Evolutionary conservation across 1,140 invertebrate genomes (phyloP), one percentile per base, ranked within the genome.

Genomic region (Zaprionus ornatus): DNA sequence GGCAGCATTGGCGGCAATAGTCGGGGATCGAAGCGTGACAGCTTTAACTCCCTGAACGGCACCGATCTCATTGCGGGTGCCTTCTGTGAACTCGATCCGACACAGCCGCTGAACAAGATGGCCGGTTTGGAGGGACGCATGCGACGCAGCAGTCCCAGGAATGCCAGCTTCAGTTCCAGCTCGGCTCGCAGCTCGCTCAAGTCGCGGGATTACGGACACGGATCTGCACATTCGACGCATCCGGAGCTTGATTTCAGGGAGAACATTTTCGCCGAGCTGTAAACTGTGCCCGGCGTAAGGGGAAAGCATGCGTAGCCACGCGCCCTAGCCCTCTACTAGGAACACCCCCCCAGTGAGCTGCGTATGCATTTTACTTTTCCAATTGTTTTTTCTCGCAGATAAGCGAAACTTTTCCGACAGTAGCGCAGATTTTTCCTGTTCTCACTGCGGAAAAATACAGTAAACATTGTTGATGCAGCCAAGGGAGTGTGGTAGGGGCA

Each of bases 181-280:
- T 92, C 91, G 7, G 85, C 80, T 2, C 80, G 91, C 25, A 92
- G 91, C 55, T 92, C 91, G 10, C 81, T 92, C 64, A 92, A 92
- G 71, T 92, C 91, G n/a, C 75, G 90, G 12, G 91, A 92, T 48
- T 80, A 88, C 52, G 87, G 85, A 0, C 87, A 91, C 21, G 77
- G 82, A 25, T 91, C 91, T 1, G 37, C 78, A 9, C 91, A 92
- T 23, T 92, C 91, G 19, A 85, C 90, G 15, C 91, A 92, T 80
- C 91, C 91, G 21, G 91, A 92, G 42, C 59, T 92, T 50, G 91
- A 92, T 35, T 92, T 92, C 17, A 90, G 91, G 87, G 91, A 92
- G 74, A 92, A 92, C 42, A 91, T 92, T 7, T 92, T 92, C 21
- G 91, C 91, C 9, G 91, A 92, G 64, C 75, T 92, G 54, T 92